Percentiles rank a stretch among this genome's conserved stretches.
phyloP scores from a whole-genome alignment of 1,140 invertebrate species.

The Bombus soroeensis region DNA sequence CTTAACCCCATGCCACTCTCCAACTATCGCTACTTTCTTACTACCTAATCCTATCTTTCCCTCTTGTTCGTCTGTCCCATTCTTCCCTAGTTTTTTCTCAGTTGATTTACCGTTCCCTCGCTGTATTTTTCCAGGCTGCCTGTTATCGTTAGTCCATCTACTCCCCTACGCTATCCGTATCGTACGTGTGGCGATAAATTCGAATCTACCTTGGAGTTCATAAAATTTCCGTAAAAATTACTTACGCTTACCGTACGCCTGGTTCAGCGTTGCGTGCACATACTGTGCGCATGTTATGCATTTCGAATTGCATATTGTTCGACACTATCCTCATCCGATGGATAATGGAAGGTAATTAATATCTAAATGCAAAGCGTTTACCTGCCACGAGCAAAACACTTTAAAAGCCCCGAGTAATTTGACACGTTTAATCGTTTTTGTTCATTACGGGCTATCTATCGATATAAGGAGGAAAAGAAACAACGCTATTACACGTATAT shows the following conservation, averaged over 20 bases:
- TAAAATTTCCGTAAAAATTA: background rate
- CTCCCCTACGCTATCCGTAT: too few relatives aligned
- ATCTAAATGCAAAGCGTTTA: background rate
- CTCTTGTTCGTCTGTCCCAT: too few relatives aligned
- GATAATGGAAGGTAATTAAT: background rate
- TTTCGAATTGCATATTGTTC: background rate
- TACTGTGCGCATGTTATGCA: too few relatives aligned
- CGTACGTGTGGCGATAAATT: too few relatives aligned
- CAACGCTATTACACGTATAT: background rate
- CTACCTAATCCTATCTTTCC: too few relatives aligned
- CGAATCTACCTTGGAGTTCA: background rate
- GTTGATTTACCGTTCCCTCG: too few relatives aligned
- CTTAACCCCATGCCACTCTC: too few relatives aligned
- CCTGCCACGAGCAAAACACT: background rate
- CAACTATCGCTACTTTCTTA: too few relatives aligned
- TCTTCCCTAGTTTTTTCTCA: too few relatives aligned
- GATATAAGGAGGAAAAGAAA: background rate
- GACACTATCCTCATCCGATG: background rate
- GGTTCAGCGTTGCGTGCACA: background rate
- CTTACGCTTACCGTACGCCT: too few relatives aligned
- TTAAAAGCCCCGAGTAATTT: slow-evolving; percentile 6
- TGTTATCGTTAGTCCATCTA: too few relatives aligned
- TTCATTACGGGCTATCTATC: background rate
- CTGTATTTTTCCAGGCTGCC: too few relatives aligned
- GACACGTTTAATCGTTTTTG: slow-evolving; percentile 4